These are phyloP conservation scores for Neotoxoptera formosana DNA, from an alignment of 1,140 invertebrate species.

Conservation along the genomic window DNA sequence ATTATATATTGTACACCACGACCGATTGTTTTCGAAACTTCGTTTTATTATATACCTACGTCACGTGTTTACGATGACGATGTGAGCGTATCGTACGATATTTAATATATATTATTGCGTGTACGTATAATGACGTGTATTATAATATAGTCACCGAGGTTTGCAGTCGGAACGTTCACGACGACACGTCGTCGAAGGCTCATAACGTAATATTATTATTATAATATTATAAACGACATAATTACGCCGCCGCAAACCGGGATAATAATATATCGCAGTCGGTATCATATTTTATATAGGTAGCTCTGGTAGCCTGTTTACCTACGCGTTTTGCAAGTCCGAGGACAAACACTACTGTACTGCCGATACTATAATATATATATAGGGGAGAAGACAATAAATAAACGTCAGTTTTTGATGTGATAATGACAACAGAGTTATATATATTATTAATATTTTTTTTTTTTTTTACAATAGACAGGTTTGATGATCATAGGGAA, in stretches of 20 bases:
- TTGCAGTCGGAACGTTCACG: neutral
- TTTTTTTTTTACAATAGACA: conserved; percentile 55
- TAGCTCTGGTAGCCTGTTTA: neutral
- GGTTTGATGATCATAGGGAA: conserved; percentile 57
- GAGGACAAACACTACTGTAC: neutral
- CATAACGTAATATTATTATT: neutral
- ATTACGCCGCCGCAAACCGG: neutral
- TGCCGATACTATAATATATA: neutral
- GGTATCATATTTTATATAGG: neutral
- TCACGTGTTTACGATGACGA: neutral
- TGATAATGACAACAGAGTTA: conserved; percentile 52
- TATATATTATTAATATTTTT: conserved; percentile 44
- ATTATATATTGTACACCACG: neutral
- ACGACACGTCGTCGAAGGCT: neutral
- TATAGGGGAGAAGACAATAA: neutral
- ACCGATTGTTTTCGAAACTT: neutral
- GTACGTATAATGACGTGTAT: neutral
- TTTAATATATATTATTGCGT: neutral
- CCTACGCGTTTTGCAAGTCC: neutral
- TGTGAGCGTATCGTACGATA: no score
- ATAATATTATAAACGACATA: neutral
- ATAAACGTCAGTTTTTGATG: conserved; percentile 48
- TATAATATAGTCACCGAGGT: neutral
- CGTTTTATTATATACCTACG: neutral
- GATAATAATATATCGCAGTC: neutral